Conservation (phyloP, 2,113 vertebrate species). For the Larimichthys crocea region DNA sequence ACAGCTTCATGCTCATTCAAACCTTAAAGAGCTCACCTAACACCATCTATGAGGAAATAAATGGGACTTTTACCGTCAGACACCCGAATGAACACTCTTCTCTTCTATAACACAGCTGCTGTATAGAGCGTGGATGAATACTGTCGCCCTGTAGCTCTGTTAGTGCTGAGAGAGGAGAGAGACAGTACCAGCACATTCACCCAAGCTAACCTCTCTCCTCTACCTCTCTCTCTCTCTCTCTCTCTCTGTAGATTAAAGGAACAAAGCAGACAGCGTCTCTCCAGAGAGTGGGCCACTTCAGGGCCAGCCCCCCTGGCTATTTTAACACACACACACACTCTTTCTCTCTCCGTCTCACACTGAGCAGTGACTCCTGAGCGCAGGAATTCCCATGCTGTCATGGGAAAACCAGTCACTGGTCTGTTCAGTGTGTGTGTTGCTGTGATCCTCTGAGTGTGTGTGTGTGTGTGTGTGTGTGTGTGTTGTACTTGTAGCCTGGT, state of each 20-base stretch:
- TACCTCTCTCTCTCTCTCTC: background rate
- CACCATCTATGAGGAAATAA: background rate
- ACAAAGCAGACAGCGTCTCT: conserved; percentile 73
- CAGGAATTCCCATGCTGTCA: conserved; percentile 76
- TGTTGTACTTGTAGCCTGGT: conserved; percentile 25
- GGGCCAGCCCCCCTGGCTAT: conserved; percentile 55
- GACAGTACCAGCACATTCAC: conserved; percentile 29
- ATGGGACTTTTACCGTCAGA: background rate
- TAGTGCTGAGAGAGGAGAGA: conserved; percentile 19
- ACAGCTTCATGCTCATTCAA: background rate
- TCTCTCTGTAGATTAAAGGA: conserved; percentile 66
- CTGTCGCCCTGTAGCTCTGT: conserved; percentile 1
- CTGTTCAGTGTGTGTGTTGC: conserved; percentile 26
- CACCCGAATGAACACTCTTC: too few relatives aligned
- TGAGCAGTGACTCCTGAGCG: conserved; percentile 60
- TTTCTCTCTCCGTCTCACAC: conserved; percentile 24
- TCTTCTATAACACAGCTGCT: background rate
- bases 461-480: conserved; percentile 19
- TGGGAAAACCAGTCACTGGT: conserved; percentile 61
- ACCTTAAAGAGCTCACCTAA: background rate
- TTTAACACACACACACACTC: conserved; percentile 32
- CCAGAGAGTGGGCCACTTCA: conserved; percentile 63
- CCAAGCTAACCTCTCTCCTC: conserved; percentile 37
- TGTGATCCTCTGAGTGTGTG: conserved; percentile 16
- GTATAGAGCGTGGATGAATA: background rate